A percentile compares a stretch with the other conserved stretches of the same genome.
Conservation (phyloP, 2,113 vertebrate species). For the Bambusicola thoracicus region DNA sequence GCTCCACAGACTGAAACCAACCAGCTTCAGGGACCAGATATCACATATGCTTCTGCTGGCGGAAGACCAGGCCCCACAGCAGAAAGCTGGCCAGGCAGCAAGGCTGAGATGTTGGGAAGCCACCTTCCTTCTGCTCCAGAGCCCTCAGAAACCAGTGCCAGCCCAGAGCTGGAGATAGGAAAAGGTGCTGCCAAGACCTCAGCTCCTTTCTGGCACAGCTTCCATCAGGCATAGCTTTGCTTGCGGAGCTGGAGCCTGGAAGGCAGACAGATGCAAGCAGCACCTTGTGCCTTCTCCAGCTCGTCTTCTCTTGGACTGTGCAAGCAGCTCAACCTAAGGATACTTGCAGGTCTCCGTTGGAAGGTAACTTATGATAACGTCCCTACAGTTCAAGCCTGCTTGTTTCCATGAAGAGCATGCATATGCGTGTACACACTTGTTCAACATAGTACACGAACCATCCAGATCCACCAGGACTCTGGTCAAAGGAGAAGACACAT, state of each 20-base stretch:
- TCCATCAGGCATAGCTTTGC: background rate
- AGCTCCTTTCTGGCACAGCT: conserved; percentile 22
- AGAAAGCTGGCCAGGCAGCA: background rate
- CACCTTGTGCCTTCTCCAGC: background rate
- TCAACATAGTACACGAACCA: background rate
- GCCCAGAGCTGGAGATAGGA: conserved; percentile 3
- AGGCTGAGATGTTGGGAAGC: background rate
- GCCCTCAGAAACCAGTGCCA: background rate
- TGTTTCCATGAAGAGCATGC: background rate
- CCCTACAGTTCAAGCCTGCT: background rate
- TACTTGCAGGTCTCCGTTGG: background rate
- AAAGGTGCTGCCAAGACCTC: conserved; percentile 15
- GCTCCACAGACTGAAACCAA: background rate
- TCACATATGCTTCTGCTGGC: conserved; percentile 16
- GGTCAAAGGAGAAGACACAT: background rate
- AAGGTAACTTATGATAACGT: background rate
- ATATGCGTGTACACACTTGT: background rate
- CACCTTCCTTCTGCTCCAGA: conserved; percentile 16
- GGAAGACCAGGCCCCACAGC: background rate
- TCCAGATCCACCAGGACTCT: background rate
- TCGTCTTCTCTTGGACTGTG: background rate
- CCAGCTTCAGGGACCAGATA: background rate
- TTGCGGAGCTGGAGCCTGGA: background rate
- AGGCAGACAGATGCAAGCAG: background rate
- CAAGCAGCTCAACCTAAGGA: background rate